Conservation (phyloP, 2,797 vertebrate genomes). For the Mycteria americana region DNA sequence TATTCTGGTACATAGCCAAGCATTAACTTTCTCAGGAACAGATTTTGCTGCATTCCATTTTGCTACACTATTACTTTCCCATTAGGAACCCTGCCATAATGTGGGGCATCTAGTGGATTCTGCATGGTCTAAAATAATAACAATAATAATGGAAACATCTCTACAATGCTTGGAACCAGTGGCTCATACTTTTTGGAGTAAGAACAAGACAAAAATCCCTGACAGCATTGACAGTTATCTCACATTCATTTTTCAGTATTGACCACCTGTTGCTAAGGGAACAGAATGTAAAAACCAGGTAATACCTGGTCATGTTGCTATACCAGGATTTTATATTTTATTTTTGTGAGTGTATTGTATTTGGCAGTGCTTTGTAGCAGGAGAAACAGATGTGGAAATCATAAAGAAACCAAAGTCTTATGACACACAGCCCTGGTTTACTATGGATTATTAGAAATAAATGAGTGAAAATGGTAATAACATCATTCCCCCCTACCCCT, state of each 20-base stretch:
- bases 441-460: background rate
- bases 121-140: background rate
- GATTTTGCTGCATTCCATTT: background rate
- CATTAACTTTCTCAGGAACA: background rate
- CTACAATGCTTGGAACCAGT: background rate
- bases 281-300: conserved; percentile 23
- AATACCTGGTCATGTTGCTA: background rate
- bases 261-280: conserved; percentile 50
- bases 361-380: background rate
- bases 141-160: background rate
- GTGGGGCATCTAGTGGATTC: background rate
- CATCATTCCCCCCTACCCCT: background rate
- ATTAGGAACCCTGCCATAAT: background rate
- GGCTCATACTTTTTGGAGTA: background rate
- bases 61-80: background rate
- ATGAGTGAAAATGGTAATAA: background rate
- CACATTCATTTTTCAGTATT: background rate
- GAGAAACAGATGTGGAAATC: background rate
- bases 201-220: background rate
- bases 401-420: background rate
- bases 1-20: background rate
- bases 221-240: background rate
- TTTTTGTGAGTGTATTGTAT: conserved; percentile 2
- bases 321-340: background rate
- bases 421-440: background rate